A percentile compares a stretch with the other conserved stretches of the same genome.
Evolutionary conservation across 2,888 invertebrate genomes (phyloP).

Genomic region (Eupithecia inturbata): DNA sequence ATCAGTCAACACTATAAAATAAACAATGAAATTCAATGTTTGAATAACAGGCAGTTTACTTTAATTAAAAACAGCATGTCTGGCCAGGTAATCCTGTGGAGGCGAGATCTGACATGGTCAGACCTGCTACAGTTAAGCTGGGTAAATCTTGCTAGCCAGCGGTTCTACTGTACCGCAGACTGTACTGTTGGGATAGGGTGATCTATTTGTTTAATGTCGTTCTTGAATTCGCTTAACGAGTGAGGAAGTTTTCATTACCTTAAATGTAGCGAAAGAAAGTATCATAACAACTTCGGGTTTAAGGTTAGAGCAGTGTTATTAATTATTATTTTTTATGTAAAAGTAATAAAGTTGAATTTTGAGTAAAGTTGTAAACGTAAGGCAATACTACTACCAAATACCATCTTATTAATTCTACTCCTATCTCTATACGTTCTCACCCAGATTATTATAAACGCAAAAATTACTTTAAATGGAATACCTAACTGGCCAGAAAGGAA

Average conservation of each 20-base stretch:
- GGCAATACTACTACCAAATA: too few relatives aligned
- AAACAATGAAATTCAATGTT: not conserved
- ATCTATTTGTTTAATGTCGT: not conserved
- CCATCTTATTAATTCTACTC: too few relatives aligned
- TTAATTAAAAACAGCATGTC: not conserved
- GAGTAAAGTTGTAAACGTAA: not conserved
- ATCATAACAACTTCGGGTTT: not conserved
- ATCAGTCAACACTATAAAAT: not conserved
- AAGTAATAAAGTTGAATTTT: too few relatives aligned
- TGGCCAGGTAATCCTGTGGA: not conserved
- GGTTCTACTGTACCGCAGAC: not conserved
- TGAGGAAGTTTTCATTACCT: not conserved
- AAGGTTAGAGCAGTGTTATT: too few relatives aligned
- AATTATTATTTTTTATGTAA: too few relatives aligned
- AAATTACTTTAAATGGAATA: too few relatives aligned
- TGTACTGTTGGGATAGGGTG: not conserved
- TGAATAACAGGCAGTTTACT: not conserved
- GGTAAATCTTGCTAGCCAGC: not conserved
- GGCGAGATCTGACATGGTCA: not conserved
- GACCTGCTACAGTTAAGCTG: not conserved
- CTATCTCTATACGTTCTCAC: too few relatives aligned
- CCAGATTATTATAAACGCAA: too few relatives aligned
- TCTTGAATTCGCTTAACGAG: not conserved
- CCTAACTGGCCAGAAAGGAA: too few relatives aligned
- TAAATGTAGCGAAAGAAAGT: not conserved